Base-by-base conservation (phyloP, 2,888 invertebrate species). In the Ommatoiulus sabulosus region DNA sequence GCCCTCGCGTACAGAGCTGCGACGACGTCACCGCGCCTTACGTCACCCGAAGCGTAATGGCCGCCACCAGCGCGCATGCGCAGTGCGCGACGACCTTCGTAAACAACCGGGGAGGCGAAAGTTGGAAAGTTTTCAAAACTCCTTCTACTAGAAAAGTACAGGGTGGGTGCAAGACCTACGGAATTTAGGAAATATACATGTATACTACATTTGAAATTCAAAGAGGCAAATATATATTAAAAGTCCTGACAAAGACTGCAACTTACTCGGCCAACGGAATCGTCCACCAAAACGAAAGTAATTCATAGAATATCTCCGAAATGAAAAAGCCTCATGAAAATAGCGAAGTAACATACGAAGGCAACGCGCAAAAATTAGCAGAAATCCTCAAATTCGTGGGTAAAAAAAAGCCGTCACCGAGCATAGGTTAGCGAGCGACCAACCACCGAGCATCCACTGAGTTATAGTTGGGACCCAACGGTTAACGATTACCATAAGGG, bases 11-110 rank as follows among this genome's bases (percentile, higher is more conserved):
- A 72, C 3, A 5, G 35, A 2, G 24, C 80, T 8, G 80, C 80
- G 0, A 24, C 35, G 35, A 80, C 80, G 35, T 80, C 52, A 52
- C 52, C 12, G 52, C 1, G 52, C 35, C 35, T 52, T 84, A 84
- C 84, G 84, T 84, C 86, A 86, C 86, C 12, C 3, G 44, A 86
- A 86, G 3, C 44, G 8, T 48, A 46, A 86, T 86, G 86, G 86
- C 86, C 86, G 86, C 86, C 46, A 12, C 3, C 0, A 7, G 12
- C 24, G 44, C 86, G 48, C 86, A 86, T 86, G 86, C 86, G 86
- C 86, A 44, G 12, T 86, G 6, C 17, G 63, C 72, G 24, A 8
- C 24, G 24, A 72, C n/a, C n/a, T 20, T n/a, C 72, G 24, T 72
- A 6, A 72, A 72, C 72, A 72, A 5, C 10, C 24, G 35, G 72